Percentiles rank a stretch among this genome's conserved stretches.
Conservation (phyloP, 2,113 vertebrate genomes). For the Brachypodius melanocephalos region DNA sequence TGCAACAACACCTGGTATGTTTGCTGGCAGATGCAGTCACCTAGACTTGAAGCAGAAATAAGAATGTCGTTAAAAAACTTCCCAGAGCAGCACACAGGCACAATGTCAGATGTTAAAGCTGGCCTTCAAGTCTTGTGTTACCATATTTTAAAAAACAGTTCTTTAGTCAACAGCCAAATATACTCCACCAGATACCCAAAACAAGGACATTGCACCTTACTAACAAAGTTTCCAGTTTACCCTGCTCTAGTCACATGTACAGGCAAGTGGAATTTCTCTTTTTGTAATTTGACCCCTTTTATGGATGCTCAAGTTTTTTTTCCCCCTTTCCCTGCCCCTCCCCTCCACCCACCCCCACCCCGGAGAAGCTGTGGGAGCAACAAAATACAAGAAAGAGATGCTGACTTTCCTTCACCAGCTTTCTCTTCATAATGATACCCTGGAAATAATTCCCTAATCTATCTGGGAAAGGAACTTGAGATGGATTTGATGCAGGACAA, state of each 20-base stretch:
- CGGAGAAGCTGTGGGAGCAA: not conserved
- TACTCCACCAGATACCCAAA: not conserved
- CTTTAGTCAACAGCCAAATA: not conserved
- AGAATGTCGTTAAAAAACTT: not conserved
- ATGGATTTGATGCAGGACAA: not conserved
- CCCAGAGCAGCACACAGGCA: not conserved
- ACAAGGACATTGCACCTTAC: not conserved
- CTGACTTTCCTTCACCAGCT: not conserved
- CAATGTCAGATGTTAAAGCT: not conserved
- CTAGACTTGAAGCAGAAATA: not conserved
- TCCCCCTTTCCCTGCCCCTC: too few species aligned
- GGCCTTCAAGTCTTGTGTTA: not conserved
- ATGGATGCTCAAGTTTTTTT: not conserved
- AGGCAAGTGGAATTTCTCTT: not conserved
- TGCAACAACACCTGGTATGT: not conserved
- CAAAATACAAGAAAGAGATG: not conserved
- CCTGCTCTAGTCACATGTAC: not conserved
- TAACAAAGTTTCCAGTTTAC: not conserved
- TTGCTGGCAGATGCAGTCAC: not conserved
- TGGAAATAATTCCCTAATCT: not conserved
- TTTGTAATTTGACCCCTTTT: not conserved
- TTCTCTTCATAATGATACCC: not conserved
- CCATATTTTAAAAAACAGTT: not conserved
- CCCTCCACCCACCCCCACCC: fast-evolving
- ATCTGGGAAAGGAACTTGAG: not conserved